A percentile compares a stretch with the other conserved stretches of the same genome.
These are phyloP conservation scores for Chaenogobius annularis DNA, from an alignment of 2,113 vertebrate species.

Conservation along the genomic window DNA sequence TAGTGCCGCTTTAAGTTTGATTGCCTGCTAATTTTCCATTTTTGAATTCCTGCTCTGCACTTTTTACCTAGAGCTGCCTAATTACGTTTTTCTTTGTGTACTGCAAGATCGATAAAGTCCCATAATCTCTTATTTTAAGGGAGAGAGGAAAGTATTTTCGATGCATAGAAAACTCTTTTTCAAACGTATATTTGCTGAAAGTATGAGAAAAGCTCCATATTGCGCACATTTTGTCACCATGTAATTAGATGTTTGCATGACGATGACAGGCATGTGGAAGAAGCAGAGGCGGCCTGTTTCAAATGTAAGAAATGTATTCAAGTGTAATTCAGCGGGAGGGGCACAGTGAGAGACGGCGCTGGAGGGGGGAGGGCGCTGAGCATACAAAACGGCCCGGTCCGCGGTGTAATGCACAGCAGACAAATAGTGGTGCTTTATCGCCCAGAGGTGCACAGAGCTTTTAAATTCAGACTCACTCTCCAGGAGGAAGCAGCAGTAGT, in stretches of 20 bases:
- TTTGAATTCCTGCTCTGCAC: too few species aligned
- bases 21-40: too few species aligned
- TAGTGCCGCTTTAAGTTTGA: too few species aligned
- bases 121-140: neutral
- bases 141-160: neutral
- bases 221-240: conserved; percentile 18
- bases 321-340: conserved; percentile 45
- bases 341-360: conserved; percentile 22
- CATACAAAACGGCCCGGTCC: conserved; percentile 57
- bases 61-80: too few species aligned
- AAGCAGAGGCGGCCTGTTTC: conserved; percentile 7
- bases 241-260: conserved; percentile 40
- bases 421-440: conserved; percentile 66
- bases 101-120: neutral
- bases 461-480: conserved; percentile 69
- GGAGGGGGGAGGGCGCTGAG: conserved; percentile 32
- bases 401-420: conserved; percentile 64
- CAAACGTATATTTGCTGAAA: neutral
- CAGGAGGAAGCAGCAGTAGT: conserved; percentile 37
- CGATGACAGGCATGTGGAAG: conserved; percentile 29
- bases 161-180: too few species aligned
- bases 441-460: conserved; percentile 59
- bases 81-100: neutral
- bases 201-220: neutral
- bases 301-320: conserved; percentile 56